Percentiles rank a stretch among this genome's conserved stretches.
Conservation (phyloP, 2,888 invertebrate species). For the Lochmaea crataegi region DNA sequence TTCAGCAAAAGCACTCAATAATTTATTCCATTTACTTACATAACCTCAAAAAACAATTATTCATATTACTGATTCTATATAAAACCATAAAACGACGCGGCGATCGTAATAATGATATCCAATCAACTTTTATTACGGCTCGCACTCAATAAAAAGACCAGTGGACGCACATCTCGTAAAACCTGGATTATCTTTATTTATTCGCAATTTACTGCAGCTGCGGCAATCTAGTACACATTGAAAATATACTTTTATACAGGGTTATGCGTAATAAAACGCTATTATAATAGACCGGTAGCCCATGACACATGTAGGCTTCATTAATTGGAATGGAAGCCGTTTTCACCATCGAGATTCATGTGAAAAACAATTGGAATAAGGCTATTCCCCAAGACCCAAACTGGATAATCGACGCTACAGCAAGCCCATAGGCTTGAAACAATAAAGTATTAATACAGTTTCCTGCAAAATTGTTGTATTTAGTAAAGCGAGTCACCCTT, state of each 20-base stretch:
- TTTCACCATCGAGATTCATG: too few species aligned
- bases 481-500: too few species aligned
- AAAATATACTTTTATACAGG: background rate
- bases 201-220: constrained; percentile 19
- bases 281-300: too few species aligned
- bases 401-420: too few species aligned
- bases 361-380: too few species aligned
- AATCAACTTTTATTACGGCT: constrained; percentile 30
- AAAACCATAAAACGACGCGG: constrained; percentile 17
- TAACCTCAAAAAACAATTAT: constrained; percentile 10
- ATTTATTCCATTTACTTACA: background rate
- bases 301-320: too few species aligned
- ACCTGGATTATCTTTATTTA: constrained; percentile 32
- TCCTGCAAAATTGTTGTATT: too few species aligned
- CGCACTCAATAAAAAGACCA: constrained; percentile 31
- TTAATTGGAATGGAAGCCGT: too few species aligned
- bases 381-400: too few species aligned
- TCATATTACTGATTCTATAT: background rate
- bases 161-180: constrained; percentile 25
- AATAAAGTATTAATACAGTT: too few species aligned
- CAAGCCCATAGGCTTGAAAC: too few species aligned
- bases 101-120: constrained; percentile 27
- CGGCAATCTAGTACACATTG: background rate
- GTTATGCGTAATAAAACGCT: background rate
- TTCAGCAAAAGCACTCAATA: background rate